Evolutionary conservation across 1,140 invertebrate species (phyloP), one percentile per base, ranked within the genome.

Genomic region (Hyles euphorbiae): DNA sequence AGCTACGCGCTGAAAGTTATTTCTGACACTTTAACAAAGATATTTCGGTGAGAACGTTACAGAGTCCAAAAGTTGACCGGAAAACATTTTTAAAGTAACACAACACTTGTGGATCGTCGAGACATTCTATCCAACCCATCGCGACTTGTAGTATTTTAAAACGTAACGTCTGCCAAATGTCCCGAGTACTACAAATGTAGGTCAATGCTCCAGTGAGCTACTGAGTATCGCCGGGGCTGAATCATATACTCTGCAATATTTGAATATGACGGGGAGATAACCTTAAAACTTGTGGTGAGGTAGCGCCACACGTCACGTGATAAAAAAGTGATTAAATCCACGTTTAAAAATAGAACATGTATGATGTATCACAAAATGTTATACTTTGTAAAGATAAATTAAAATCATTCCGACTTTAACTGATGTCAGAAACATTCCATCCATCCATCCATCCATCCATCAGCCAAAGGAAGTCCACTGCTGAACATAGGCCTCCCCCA

Each of bases 171-270:
- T 84, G 83, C 81, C 83, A 87, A 87, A 71, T 82, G 72, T 67
- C 61, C 72, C 78, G 63, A 69, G 61, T 50, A 61, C 51, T 22
- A 33, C 68, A 61, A 78, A 87, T 82, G 56, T 84, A 63, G 83
- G 83, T 84, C 83, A 86, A 86, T 86, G 83, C 74, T 82, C 83
- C 78, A 79, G 77, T 70, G 67, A 54, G 49, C 63, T 43, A 44
- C 53, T 32, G 53, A 12, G 11, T 12, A 3, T 1, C 3, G 22
- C 43, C 12, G 22, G 33, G 22, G 34, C 33, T 63, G 63, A 66
- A 59, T 69, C 63, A 63, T 58, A 58, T 33, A 45, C 54, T 49
- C 36, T 34, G 33, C 33, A 52, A 34, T 50, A 50, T 50, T 7
- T 50, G 9, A 22, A 5, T 33, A 50, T 2, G 36, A 40, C 8